These are phyloP conservation scores for Drosophila prolongata DNA, from an alignment of 2,888 invertebrate species.

Conservation along the genomic window DNA sequence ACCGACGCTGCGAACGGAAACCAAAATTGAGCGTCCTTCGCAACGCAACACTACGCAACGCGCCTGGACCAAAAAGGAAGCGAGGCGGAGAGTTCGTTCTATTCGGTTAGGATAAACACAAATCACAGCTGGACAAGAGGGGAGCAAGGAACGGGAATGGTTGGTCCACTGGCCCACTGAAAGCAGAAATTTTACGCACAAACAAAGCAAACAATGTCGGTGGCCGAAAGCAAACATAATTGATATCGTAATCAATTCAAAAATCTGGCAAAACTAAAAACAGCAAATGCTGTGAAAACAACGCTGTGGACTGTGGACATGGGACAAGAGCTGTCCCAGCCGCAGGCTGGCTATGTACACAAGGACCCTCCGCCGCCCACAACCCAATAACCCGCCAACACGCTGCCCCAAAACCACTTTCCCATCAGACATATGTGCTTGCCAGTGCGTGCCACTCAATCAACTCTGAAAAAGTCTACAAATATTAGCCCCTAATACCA, in stretches of 20 bases:
- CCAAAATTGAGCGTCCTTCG: slow-evolving; percentile 53
- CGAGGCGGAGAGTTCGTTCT: slow-evolving; percentile 16
- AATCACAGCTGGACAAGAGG: slow-evolving; percentile 47
- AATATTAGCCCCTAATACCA: slow-evolving; percentile 82
- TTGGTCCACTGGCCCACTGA: slow-evolving; percentile 8
- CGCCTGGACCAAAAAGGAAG: slow-evolving; percentile 11
- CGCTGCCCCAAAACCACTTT: slow-evolving; percentile 15
- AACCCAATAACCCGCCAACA: slow-evolving; percentile 16
- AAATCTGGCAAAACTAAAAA: slow-evolving; percentile 80
- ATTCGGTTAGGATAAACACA: slow-evolving; percentile 70
- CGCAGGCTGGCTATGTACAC: slow-evolving; percentile 73
- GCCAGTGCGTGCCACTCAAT: slow-evolving; percentile 79
- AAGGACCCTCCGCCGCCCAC: slow-evolving; percentile 32
- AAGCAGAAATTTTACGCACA: slow-evolving; percentile 68
- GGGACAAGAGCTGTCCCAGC: slow-evolving; percentile 37
- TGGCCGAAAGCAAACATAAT: slow-evolving; percentile 81
- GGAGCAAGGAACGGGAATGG: slow-evolving; percentile 7
- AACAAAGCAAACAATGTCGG: slow-evolving; percentile 71
- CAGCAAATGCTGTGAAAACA: slow-evolving; percentile 74
- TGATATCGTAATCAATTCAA: slow-evolving; percentile 83
- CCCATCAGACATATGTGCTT: slow-evolving; percentile 51
- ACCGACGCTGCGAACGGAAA: slow-evolving; percentile 63
- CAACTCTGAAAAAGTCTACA: slow-evolving; percentile 79
- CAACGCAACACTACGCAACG: not conserved
- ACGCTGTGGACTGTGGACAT: slow-evolving; percentile 40